phyloP scores from a whole-genome alignment of 2,113 vertebrate species.

The Ctenodactylus gundi region DNA sequence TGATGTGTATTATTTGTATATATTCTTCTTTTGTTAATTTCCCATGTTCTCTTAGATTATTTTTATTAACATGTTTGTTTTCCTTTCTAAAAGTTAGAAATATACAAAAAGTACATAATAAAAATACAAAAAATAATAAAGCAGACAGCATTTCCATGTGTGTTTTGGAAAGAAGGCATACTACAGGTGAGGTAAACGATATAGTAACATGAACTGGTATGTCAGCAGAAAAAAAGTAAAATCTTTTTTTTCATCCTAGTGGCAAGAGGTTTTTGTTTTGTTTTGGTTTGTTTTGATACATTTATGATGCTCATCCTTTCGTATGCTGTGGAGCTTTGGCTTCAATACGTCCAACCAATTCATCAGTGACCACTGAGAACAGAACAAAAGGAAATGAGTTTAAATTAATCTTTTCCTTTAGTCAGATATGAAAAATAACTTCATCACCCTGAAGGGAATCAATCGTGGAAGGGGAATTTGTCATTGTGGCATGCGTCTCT shows the following conservation, averaged over 20 bases:
- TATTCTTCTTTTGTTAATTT: background rate
- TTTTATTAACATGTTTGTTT: background rate
- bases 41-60: background rate
- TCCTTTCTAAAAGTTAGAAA: background rate
- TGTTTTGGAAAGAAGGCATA: background rate
- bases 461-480: background rate
- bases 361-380: background rate
- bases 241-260: background rate
- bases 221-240: background rate
- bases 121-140: background rate
- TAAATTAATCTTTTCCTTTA: conserved; percentile 2
- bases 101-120: background rate
- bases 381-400: conserved; percentile 10
- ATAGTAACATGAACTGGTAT: background rate
- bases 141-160: background rate
- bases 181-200: background rate
- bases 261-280: background rate
- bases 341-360: background rate
- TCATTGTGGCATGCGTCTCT: background rate
- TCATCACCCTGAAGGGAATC: background rate
- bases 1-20: background rate
- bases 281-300: no score
- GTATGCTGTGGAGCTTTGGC: background rate
- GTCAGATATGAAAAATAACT: background rate
- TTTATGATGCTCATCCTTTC: background rate